These are phyloP conservation scores for Limenitis camilla DNA, from an alignment of 2,888 invertebrate genomes.

Conservation along the genomic window DNA sequence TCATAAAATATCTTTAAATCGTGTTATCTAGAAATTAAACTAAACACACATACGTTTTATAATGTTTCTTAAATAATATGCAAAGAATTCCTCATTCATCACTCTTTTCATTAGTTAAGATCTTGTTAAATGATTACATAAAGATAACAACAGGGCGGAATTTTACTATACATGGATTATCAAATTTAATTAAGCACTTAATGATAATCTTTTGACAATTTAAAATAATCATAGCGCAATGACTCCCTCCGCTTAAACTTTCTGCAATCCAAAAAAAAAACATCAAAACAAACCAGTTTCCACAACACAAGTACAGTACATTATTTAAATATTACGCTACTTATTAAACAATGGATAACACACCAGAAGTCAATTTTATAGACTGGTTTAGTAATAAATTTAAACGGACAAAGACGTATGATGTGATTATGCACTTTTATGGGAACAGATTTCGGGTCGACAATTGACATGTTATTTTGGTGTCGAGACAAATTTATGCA, in stretches of 20 bases:
- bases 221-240: not conserved
- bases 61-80: too few species aligned
- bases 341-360: conserved; percentile 42
- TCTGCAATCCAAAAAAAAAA: conserved; percentile 14
- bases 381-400: conserved; percentile 31
- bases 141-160: too few species aligned
- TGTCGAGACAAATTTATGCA: conserved; percentile 7
- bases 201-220: not conserved
- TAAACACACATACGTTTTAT: too few species aligned
- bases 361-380: conserved; percentile 38
- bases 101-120: too few species aligned
- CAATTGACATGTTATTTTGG: conserved; percentile 27
- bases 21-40: too few species aligned
- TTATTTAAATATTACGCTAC: conserved; percentile 53
- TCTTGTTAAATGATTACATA: too few species aligned
- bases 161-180: too few species aligned
- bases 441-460: conserved; percentile 27
- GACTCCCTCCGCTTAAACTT: conserved; percentile 23
- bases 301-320: conserved; percentile 31
- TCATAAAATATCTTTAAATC: too few species aligned
- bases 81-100: too few species aligned
- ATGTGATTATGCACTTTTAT: conserved; percentile 25
- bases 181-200: too few species aligned
- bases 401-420: conserved; percentile 28
- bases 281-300: conserved; percentile 26